phyloP scores from a whole-genome alignment of 2,888 invertebrate genomes.

The Lepidocyrtoides sp. region DNA sequence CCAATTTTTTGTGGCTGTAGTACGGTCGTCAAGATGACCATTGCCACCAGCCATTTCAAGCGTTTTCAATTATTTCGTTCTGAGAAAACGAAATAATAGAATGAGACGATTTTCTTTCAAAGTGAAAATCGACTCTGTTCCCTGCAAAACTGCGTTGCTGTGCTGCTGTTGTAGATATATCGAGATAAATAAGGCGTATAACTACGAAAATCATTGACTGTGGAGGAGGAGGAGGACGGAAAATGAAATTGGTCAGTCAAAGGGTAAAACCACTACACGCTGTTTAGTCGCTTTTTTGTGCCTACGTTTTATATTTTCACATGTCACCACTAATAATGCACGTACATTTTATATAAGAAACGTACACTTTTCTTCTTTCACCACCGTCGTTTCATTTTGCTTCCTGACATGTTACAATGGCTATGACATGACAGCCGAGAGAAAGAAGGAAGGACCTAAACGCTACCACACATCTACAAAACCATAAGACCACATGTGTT shows the following conservation, averaged over 20 bases:
- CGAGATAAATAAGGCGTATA: slow-evolving; percentile 26
- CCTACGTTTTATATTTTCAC: slow-evolving; percentile 19
- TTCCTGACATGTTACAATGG: slow-evolving; percentile 50
- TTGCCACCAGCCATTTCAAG: slow-evolving; percentile 20
- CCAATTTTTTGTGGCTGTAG: neutral
- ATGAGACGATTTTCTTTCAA: slow-evolving; percentile 42
- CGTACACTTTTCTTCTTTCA: no score
- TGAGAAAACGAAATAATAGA: neutral
- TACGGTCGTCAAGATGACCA: slow-evolving; percentile 24
- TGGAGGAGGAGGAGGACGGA: neutral
- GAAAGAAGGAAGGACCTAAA: neutral
- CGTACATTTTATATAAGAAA: slow-evolving; percentile 29
- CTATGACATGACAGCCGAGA: slow-evolving; percentile 37
- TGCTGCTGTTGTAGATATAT: neutral
- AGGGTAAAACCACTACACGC: slow-evolving; percentile 43
- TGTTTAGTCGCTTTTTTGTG: neutral
- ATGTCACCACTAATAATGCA: slow-evolving; percentile 53
- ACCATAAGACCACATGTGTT: neutral
- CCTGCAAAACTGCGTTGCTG: neutral
- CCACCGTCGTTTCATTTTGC: slow-evolving; percentile 56
- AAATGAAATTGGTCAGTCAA: slow-evolving; percentile 27
- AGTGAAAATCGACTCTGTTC: slow-evolving; percentile 31
- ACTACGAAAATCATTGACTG: neutral
- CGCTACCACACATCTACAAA: neutral
- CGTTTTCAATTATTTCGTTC: slow-evolving; percentile 32